Conservation (phyloP, 2,113 vertebrate genomes). For the Lonchura striata region DNA sequence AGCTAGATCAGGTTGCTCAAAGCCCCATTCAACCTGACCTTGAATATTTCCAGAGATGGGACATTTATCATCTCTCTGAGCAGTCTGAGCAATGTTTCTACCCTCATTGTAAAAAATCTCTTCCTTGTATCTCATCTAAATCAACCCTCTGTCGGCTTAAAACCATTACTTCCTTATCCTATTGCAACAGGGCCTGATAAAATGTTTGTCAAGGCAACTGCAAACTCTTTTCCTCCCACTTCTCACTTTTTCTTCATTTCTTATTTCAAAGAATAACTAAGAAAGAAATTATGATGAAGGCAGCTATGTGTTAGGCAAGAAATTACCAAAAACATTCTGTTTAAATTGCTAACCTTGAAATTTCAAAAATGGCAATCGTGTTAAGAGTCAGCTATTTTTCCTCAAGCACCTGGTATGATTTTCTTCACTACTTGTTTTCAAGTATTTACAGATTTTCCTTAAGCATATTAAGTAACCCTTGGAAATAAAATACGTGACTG, state of each 20-base stretch:
- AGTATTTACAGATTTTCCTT: background rate
- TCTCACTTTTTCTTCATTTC: background rate
- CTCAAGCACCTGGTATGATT: background rate
- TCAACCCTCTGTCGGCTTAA: background rate
- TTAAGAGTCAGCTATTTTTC: background rate
- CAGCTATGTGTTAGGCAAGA: background rate
- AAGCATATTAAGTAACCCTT: background rate
- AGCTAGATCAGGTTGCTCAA: background rate
- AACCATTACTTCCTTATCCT: background rate
- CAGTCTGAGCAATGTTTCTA: background rate
- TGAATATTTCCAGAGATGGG: background rate
- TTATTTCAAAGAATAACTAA: background rate
- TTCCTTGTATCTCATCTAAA: background rate
- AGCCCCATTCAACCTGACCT: background rate
- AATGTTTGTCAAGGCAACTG: background rate
- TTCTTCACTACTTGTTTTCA: background rate
- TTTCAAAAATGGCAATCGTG: background rate
- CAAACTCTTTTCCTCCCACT: background rate
- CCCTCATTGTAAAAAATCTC: background rate
- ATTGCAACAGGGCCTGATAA: background rate
- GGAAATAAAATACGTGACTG: background rate
- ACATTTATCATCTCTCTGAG: background rate
- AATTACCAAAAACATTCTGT: background rate
- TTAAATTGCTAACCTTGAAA: background rate
- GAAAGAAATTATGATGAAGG: background rate